phyloP scores from a whole-genome alignment of 1,140 invertebrate genomes.

The Lepidurus apus region DNA sequence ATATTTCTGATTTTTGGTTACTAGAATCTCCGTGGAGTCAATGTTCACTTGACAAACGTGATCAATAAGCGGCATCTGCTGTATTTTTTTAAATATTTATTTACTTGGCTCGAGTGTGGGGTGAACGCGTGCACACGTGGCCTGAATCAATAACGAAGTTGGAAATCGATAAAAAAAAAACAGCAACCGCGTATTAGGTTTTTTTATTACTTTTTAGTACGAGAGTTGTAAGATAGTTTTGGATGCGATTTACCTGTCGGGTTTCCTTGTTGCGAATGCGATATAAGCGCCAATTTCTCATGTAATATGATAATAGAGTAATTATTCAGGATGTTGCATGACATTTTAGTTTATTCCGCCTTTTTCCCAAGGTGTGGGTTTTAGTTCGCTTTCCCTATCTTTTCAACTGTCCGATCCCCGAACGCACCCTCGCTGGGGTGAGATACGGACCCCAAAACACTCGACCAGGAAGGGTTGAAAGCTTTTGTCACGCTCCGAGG shows the following conservation, averaged over 20 bases:
- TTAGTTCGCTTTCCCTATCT: not conserved
- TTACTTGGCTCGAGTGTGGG: too few species aligned
- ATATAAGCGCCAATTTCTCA: not conserved
- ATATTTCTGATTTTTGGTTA: too few species aligned
- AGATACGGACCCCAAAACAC: not conserved
- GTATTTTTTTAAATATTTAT: too few species aligned
- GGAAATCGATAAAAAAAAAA: too few species aligned
- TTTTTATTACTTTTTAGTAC: too few species aligned
- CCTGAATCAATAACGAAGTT: too few species aligned
- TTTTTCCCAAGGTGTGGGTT: not conserved
- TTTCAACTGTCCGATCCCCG: not conserved
- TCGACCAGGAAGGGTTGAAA: not conserved
- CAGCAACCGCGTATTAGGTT: too few species aligned
- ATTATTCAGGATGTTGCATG: conserved; percentile 14
- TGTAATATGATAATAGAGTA: not conserved
- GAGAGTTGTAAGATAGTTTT: not conserved
- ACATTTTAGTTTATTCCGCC: not conserved
- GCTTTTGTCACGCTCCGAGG: conserved; percentile 9
- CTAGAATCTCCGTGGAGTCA: too few species aligned
- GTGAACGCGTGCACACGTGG: too few species aligned
- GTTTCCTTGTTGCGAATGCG: not conserved
- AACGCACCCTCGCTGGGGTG: not conserved
- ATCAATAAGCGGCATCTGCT: too few species aligned
- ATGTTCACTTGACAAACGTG: too few species aligned
- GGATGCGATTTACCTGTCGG: not conserved